Conservation (phyloP, 2,888 invertebrate species). For the Euzophera pinguis region DNA sequence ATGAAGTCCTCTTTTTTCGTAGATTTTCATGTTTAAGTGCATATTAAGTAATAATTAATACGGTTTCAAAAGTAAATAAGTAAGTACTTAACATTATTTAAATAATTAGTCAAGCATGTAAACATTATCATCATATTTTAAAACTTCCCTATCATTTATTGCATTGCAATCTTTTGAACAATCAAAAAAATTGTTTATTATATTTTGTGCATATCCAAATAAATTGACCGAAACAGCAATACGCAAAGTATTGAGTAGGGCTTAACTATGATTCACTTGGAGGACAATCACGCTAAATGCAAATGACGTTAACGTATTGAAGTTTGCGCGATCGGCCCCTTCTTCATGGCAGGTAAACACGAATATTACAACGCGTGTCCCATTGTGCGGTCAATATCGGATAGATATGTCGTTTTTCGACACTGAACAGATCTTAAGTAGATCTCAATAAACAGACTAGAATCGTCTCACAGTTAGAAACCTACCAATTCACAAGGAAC, state of each 20-base stretch:
- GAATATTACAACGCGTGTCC: background rate
- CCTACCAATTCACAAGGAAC: background rate
- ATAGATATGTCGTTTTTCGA: slow-evolving; percentile 8
- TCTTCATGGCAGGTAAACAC: no score
- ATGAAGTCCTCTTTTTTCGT: background rate
- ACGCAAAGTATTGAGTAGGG: background rate
- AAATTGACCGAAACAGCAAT: background rate
- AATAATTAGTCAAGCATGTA: background rate
- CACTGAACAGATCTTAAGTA: background rate
- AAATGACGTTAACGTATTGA: no score
- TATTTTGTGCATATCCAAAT: background rate
- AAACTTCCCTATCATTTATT: no score
- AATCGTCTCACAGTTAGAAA: slow-evolving; percentile 28
- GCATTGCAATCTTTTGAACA: background rate
- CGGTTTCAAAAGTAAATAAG: background rate
- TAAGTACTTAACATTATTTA: background rate
- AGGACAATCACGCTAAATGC: no score
- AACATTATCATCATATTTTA: no score
- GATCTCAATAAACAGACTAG: slow-evolving; percentile 42
- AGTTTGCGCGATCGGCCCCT: no score
- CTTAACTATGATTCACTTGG: no score
- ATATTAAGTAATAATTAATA: background rate
- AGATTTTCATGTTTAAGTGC: slow-evolving; percentile 2
- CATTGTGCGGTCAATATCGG: slow-evolving; percentile 6
- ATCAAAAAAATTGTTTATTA: background rate